Conservation (phyloP, 2,888 invertebrate species). For the Podabrus alpinus region DNA sequence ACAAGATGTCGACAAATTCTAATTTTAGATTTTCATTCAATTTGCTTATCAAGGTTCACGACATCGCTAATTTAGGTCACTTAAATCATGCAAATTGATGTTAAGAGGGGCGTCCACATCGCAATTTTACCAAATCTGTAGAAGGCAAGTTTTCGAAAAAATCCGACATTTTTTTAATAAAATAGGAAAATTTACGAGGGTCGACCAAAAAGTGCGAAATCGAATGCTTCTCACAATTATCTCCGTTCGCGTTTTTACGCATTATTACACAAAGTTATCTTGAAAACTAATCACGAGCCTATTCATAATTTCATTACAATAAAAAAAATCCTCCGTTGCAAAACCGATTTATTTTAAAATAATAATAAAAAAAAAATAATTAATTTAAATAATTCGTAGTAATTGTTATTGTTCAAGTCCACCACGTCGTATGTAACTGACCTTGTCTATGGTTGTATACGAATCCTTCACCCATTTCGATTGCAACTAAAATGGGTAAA, state of each 20-base stretch:
- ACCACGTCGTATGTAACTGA: not conserved
- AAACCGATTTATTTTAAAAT: not conserved
- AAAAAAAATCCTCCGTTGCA: not conserved
- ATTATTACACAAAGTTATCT: not conserved
- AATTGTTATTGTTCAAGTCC: not conserved
- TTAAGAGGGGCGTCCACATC: not conserved
- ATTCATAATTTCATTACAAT: not conserved
- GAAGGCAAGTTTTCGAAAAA: no score
- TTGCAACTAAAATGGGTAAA: not conserved
- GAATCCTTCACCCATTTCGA: slow-evolving; percentile 1
- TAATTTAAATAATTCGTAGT: not conserved
- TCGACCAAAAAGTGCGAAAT: not conserved
- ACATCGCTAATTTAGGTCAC: slow-evolving; percentile 1
- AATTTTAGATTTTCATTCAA: not conserved
- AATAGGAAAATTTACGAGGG: no score
- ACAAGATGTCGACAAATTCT: not conserved
- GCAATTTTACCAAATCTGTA: not conserved
- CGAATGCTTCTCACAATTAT: not conserved
- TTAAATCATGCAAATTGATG: not conserved
- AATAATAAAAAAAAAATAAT: not conserved
- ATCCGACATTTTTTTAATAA: no score
- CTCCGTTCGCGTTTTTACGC: not conserved
- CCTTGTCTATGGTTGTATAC: not conserved
- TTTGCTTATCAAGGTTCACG: slow-evolving; percentile 1
- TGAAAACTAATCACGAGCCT: not conserved